Evolutionary conservation across 2,888 invertebrate genomes (phyloP).

Genomic region (Blastobasis adustella): DNA sequence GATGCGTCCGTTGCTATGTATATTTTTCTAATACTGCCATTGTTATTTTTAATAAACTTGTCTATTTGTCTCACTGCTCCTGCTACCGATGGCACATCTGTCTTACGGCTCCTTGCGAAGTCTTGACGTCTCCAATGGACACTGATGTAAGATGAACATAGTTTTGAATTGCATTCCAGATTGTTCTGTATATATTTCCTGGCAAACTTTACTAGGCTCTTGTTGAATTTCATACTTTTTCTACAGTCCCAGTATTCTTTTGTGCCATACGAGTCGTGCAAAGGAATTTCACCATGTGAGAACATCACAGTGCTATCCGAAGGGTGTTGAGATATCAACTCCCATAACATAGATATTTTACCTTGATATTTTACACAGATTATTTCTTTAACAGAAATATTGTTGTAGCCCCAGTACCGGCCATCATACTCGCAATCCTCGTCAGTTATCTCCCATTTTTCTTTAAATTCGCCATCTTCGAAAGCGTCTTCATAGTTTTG

Average conservation of each 20-base stretch:
- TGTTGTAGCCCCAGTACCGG: conserved; percentile 82
- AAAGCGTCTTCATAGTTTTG: conserved; percentile 92
- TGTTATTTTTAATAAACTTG: conserved; percentile 69
- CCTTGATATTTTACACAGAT: conserved; percentile 91
- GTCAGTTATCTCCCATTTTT: conserved; percentile 84
- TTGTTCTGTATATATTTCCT: conserved; percentile 69
- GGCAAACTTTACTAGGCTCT: conserved; percentile 79
- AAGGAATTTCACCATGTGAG: conserved; percentile 87
- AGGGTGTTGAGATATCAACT: conserved; percentile 67
- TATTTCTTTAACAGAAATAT: conserved; percentile 78
- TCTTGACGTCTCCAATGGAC: conserved; percentile 93
- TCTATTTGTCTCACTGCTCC: conserved; percentile 85
- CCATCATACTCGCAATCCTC: conserved; percentile 43
- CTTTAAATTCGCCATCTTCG: conserved; percentile 84
- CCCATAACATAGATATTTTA: conserved; percentile 76
- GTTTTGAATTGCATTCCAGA: conserved; percentile 34
- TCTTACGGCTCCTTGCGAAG: conserved; percentile 83
- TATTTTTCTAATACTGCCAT: conserved; percentile 53
- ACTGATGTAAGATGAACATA: conserved; percentile 83
- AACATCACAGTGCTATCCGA: conserved; percentile 76
- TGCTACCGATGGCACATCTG: conserved; percentile 85
- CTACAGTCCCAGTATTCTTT: conserved; percentile 88
- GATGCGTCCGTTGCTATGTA: conserved; percentile 92
- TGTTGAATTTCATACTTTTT: conserved; percentile 93
- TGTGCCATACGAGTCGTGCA: conserved; percentile 92